These are phyloP conservation scores for Chaetops frenatus DNA, from an alignment of 2,113 vertebrate genomes.

Conservation along the genomic window DNA sequence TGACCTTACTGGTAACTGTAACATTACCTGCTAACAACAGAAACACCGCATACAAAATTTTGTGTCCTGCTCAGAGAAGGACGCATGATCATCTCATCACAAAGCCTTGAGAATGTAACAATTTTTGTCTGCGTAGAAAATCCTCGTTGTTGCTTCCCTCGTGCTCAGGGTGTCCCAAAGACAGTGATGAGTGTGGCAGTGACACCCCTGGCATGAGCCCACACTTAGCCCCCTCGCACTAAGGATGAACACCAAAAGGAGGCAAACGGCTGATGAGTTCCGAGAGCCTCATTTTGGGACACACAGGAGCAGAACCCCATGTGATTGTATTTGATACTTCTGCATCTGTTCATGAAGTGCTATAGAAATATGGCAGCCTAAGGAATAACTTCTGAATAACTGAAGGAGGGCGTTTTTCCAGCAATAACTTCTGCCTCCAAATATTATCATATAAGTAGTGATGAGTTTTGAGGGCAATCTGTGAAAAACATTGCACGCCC, in stretches of 20 bases:
- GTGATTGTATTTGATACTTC: not conserved
- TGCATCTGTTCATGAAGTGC: accelerated
- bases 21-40: not conserved
- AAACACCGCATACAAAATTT: not conserved
- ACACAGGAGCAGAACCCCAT: not conserved
- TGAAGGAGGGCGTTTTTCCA: not conserved
- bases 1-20: not conserved
- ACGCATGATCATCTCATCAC: not conserved
- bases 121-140: not conserved
- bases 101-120: not conserved
- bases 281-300: not conserved
- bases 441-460: not conserved
- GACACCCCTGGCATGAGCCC: not conserved
- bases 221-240: not conserved
- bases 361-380: not conserved
- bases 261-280: not conserved
- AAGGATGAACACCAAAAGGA: not conserved
- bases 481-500: not conserved
- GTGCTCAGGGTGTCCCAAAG: not conserved
- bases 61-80: not conserved
- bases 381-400: not conserved
- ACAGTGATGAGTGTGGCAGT: accelerated
- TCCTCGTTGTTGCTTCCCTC: not conserved
- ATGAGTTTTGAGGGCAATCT: slow-evolving; percentile 8
- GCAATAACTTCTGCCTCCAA: not conserved